phyloP scores from a whole-genome alignment of 2,113 vertebrate genomes.

The Ranitomeya variabilis region DNA sequence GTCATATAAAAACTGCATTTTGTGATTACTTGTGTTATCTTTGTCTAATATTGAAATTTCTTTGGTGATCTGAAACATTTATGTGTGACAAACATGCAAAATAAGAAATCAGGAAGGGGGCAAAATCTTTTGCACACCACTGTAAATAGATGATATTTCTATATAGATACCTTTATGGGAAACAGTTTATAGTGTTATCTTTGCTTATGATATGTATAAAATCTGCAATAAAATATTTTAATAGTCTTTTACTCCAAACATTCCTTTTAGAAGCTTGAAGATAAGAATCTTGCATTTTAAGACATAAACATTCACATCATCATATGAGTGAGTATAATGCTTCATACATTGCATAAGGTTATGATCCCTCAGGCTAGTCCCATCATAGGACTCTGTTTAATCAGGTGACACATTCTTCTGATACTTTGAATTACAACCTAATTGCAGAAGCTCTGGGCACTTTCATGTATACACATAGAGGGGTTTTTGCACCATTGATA shows the following conservation, averaged over 20 bases:
- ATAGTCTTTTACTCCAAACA: background rate
- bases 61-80: too few species aligned
- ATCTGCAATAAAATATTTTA: background rate
- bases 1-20: too few species aligned
- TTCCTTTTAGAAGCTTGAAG: background rate
- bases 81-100: too few species aligned
- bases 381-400: background rate
- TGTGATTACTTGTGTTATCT: too few species aligned
- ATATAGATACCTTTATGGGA: background rate
- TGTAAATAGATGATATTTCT: background rate
- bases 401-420: constrained; percentile 12
- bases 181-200: background rate
- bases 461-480: background rate
- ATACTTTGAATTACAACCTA: background rate
- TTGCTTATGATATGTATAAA: background rate
- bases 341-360: background rate
- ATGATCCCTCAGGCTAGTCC: background rate
- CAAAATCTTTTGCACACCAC: too few species aligned
- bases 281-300: background rate
- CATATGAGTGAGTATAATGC: background rate
- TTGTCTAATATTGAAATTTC: too few species aligned
- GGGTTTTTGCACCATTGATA: background rate
- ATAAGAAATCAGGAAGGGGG: too few species aligned
- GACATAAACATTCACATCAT: background rate
- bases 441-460: background rate